phyloP scores from a whole-genome alignment of 1,140 invertebrate genomes.

The Drosophila pseudoobscura region DNA sequence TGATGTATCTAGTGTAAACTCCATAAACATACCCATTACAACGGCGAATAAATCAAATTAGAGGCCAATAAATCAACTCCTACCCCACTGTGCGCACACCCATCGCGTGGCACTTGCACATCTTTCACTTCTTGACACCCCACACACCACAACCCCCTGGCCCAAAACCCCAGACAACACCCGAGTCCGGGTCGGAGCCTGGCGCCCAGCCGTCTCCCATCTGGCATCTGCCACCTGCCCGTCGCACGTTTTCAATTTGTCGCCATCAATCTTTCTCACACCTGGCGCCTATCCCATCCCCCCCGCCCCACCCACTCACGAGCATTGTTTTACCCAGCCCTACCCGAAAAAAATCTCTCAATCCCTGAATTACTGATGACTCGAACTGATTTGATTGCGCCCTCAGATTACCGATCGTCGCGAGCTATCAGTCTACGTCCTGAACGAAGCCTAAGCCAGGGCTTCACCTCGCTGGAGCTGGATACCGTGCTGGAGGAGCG shows the following conservation, averaged over 20 bases:
- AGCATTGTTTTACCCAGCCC: not conserved
- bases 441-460: conserved; percentile 86
- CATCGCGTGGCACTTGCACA: conserved; percentile 3
- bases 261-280: conserved; percentile 18
- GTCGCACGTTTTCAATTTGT: conserved; percentile 55
- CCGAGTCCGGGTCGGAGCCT: too few species aligned
- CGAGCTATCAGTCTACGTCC: conserved; percentile 87
- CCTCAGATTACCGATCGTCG: conserved; percentile 84
- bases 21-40: too few species aligned
- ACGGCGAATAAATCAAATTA: conserved; percentile 26
- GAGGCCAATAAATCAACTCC: too few species aligned
- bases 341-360: not conserved
- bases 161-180: too few species aligned
- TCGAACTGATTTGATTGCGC: not conserved
- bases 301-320: not conserved
- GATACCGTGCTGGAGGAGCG: conserved; percentile 92
- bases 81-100: too few species aligned
- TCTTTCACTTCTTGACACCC: not conserved
- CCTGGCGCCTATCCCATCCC: not conserved
- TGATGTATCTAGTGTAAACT: too few species aligned
- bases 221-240: not conserved
- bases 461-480: conserved; percentile 89
- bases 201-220: too few species aligned
- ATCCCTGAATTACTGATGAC: too few species aligned
- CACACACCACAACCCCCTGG: too few species aligned